Base-by-base conservation (phyloP, 2,113 vertebrate species). In the Siphamia tubifer region DNA sequence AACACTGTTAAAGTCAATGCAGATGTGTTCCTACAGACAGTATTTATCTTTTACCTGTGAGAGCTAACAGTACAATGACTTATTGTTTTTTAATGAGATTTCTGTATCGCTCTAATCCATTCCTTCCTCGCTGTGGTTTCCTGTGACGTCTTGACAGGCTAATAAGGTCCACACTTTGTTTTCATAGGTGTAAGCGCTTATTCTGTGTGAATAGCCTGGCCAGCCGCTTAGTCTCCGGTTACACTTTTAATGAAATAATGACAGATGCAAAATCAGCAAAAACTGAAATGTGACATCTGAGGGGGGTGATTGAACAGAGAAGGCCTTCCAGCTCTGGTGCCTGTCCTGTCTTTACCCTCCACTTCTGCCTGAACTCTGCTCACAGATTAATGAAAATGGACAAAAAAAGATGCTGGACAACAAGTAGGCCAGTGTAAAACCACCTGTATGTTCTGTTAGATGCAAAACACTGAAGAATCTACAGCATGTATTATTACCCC, bases 111-210 rank as follows among this genome's bases (percentile, higher is more conserved):
- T 30, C 8, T 77, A 83, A 88, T 83, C 74, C 20, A 2, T 61
- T 56, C 62, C 74, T 79, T 84, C 68, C 62, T 54, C 20, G 43
- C 27, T 17, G 17, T 25, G 17, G 31, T 68, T 77, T 82, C 78
- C 69, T 61, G 24, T 82, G 80, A 81, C 69, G 39, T 68, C 48
- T 31, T 72, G 51, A 79, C 40, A 25, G 28, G 1, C 49, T 67
- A 51, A 75, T 62, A 48, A 54, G 40, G 34, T 25, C 55, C 58
- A 39, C 20, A 24, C 58, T 70, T 32, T 89, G 83, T 87, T 87
- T 89, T 89, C 48, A 70, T 84, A 87, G 87, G 76, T 86, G 85
- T 58, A 34, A 79, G 66, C 15, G 34, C 54, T 85, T 79, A 53
- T 60, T 72, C 45, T 47, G 24, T 13, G 28, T 35, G 42, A 72